Base-by-base conservation (phyloP, 2,888 invertebrate species). In the Zaprionus obscuricornis region DNA sequence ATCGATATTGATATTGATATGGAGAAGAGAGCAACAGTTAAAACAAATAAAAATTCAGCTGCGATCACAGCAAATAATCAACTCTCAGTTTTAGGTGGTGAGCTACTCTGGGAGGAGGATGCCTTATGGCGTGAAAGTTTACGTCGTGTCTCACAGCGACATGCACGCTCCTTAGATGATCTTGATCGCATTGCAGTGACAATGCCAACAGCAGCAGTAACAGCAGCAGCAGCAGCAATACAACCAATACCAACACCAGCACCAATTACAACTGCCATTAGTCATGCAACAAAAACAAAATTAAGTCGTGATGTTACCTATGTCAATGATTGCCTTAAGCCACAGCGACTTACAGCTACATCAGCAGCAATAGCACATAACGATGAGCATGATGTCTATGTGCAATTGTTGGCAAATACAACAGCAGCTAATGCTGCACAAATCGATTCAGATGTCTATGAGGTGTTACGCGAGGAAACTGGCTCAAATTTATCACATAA, bases 41-140 rank as follows among this genome's bases (percentile, higher is more conserved):
- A 5, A 42, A 34, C 22, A 43, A 17, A 22, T 34, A 18, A 45
- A 16, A 36, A 34, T 10, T 14, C 33, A 8, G 26, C 39, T 11
- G 39, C 27, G 16, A 29, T n/a, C 37, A 22, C 29, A 10, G 2
- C 55, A 29, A 47, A 8, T 24, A 70, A 62, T 67, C 70, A 85
- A 79, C 65, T 87, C 68, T 85, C 87, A 79, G 86, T 88, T 87
- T 34, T 86, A 87, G 87, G 87, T 85, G 94, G 94, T 40, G 94
- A 94, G 79, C 93, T 94, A 87, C 92, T 95, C 27, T 96, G 96
- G 96, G 96, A 96, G 85, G 95, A 96, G 89, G 96, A 96, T 89
- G 91, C 93, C 4, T 90, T 96, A 20, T 96, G 96, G 96, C 92
- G 94, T 51, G 96, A 96, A 84, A 95, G 95, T 82, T 91, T 96